Conservation (phyloP, 2,888 invertebrate genomes). For the Rhamnusium bicolor region DNA sequence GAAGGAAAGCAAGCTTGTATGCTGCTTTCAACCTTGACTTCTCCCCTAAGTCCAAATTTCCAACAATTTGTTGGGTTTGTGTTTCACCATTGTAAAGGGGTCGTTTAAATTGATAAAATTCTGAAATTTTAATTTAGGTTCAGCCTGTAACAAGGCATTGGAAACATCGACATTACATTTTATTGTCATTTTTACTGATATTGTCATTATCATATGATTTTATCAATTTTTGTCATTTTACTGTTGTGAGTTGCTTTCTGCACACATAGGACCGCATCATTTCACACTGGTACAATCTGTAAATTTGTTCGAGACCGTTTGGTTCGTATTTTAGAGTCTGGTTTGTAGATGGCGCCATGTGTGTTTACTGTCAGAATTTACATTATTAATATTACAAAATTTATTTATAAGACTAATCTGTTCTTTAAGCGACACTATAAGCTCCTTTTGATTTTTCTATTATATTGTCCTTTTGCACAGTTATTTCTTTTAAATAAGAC, state of each 20-base stretch:
- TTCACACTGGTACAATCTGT: no score
- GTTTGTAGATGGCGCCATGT: no score
- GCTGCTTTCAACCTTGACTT: neutral
- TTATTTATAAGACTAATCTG: slow-evolving; percentile 1
- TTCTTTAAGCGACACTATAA: neutral
- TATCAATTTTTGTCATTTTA: no score
- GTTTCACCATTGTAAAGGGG: neutral
- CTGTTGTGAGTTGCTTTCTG: no score
- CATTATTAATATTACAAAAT: neutral
- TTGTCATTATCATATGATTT: no score
- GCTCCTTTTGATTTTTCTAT: neutral
- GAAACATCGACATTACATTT: neutral
- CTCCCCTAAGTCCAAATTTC: neutral
- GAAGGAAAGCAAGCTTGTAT: neutral
- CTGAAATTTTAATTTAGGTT: neutral
- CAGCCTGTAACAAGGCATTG: neutral
- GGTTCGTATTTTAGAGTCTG: no score
- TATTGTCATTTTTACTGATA: neutral
- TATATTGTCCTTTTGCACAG: slow-evolving; percentile 1
- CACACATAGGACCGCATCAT: no score
- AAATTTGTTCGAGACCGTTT: no score
- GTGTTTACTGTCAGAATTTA: no score
- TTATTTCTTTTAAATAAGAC: neutral
- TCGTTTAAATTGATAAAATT: neutral
- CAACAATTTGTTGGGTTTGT: neutral